Conservation (phyloP, 2,888 invertebrate genomes). For the Yponomeuta evonymella region DNA sequence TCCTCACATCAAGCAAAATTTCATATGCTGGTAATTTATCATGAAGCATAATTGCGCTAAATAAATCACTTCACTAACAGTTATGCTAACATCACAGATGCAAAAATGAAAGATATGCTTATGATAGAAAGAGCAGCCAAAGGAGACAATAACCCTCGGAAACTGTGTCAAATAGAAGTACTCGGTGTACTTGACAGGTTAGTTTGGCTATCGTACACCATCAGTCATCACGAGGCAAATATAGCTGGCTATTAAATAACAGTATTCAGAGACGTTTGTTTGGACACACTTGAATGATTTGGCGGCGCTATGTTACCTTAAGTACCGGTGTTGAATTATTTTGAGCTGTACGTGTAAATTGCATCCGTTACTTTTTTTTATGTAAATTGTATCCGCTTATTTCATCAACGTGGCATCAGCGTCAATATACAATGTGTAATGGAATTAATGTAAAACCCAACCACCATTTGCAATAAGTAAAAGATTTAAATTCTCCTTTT, state of each 20-base stretch:
- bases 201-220: background rate
- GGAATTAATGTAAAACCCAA: too few species aligned
- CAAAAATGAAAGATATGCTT: background rate
- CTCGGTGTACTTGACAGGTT: background rate
- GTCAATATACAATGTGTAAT: too few species aligned
- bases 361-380: background rate
- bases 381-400: too few species aligned
- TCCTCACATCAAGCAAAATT: too few species aligned
- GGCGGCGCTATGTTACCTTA: background rate
- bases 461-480: too few species aligned
- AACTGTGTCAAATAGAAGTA: slow-evolving; percentile 5
- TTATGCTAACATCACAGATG: background rate
- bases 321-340: background rate
- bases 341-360: background rate
- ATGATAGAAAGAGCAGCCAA: background rate
- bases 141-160: background rate
- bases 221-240: slow-evolving; percentile 7
- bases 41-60: background rate
- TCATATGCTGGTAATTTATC: too few species aligned
- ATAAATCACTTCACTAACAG: background rate
- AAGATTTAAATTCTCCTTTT: too few species aligned
- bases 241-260: background rate
- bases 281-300: background rate
- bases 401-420: too few species aligned
- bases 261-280: slow-evolving; percentile 3